A percentile compares a stretch with the other conserved stretches of the same genome.
Conservation (phyloP, 2,888 invertebrate species). For the Drosophila eohydei region DNA sequence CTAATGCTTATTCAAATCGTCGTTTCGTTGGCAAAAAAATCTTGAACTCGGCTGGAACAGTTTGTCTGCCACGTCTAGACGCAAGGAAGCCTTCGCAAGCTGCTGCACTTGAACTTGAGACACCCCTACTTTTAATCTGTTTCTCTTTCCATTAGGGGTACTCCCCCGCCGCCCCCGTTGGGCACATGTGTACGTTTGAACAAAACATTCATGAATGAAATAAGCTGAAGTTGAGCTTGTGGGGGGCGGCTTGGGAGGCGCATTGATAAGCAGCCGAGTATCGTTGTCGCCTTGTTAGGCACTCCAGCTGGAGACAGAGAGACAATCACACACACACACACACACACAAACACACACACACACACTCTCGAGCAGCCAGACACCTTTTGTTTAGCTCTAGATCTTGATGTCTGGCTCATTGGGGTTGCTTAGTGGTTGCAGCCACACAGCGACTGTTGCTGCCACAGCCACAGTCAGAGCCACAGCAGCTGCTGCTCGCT, state of each 20-base stretch:
- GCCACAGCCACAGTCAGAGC: background rate
- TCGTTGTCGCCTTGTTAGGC: constrained; percentile 28
- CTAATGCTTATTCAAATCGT: constrained; percentile 71
- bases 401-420: constrained; percentile 70
- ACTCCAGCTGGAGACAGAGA: constrained; percentile 20
- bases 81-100: constrained; percentile 50
- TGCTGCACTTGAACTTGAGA: constrained; percentile 78
- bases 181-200: constrained; percentile 21
- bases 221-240: background rate
- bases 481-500: background rate
- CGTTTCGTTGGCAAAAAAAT: constrained; percentile 21
- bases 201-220: constrained; percentile 54
- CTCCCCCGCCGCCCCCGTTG: constrained; percentile 5
- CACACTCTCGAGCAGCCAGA: constrained; percentile 46
- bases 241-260: background rate
- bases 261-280: constrained; percentile 40
- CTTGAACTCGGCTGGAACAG: constrained; percentile 53
- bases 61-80: constrained; percentile 45
- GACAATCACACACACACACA: constrained; percentile 9
- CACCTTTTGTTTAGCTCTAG: constrained; percentile 66
- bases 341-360: background rate
- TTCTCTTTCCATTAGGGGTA: constrained; percentile 13
- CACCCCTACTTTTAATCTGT: constrained; percentile 20
- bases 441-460: constrained; percentile 11
- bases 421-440: constrained; percentile 53